Conservation (phyloP, 2,113 vertebrate genomes). For the Colistium nudipinnis region DNA sequence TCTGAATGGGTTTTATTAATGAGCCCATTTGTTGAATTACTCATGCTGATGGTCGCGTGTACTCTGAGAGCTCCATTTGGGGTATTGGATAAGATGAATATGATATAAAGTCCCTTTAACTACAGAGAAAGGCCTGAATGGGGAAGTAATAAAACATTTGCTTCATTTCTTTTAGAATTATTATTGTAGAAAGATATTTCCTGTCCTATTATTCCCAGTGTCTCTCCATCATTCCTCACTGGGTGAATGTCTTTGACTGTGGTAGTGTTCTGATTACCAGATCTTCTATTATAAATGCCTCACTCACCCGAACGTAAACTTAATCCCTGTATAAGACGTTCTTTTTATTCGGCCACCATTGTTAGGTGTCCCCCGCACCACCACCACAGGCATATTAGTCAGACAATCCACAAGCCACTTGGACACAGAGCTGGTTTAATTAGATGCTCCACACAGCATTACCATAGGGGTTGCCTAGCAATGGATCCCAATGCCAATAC, state of each 20-base stretch:
- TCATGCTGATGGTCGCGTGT: too few species aligned
- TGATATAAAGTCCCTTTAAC: not conserved
- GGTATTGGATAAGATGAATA: not conserved
- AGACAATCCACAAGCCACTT: slow-evolving; percentile 76
- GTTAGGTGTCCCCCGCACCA: slow-evolving; percentile 59
- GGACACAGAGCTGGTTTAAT: slow-evolving; percentile 71
- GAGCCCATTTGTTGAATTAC: not conserved
- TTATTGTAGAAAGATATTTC: not conserved
- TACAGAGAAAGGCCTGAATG: not conserved
- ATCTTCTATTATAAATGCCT: slow-evolving; percentile 37
- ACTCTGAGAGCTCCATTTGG: not conserved
- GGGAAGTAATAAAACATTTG: not conserved
- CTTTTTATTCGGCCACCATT: slow-evolving; percentile 57
- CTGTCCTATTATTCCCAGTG: not conserved
- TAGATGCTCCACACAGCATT: slow-evolving; percentile 70
- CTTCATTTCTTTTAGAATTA: not conserved
- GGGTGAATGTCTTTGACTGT: not conserved
- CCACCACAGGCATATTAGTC: slow-evolving; percentile 62
- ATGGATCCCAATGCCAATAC: slow-evolving; percentile 62
- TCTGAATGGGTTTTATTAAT: too few species aligned
- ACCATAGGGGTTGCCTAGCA: slow-evolving; percentile 79
- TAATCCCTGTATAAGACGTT: slow-evolving; percentile 54
- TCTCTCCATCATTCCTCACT: not conserved
- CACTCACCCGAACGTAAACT: slow-evolving; percentile 36
- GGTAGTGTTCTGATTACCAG: slow-evolving; percentile 5